A percentile compares a stretch with the other conserved stretches of the same genome.
Evolutionary conservation across 2,113 vertebrate genomes (phyloP).

Genomic region (Podiceps cristatus): DNA sequence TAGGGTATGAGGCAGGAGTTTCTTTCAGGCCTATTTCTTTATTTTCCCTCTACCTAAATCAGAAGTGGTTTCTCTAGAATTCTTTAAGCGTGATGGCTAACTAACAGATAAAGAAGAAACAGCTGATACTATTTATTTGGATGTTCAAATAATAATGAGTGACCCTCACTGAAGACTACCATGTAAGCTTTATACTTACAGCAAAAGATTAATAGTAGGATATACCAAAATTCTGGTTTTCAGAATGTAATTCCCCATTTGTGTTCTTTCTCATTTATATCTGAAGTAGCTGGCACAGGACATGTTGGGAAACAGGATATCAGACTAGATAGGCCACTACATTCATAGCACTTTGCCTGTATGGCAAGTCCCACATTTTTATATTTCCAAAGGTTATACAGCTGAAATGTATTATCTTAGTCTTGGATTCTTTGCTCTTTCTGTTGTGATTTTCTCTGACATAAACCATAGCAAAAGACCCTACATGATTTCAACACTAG

Average conservation of each 20-base stretch:
- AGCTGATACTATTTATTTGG: neutral
- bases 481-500: slow-evolving; percentile 80
- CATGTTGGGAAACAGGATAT: neutral
- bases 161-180: neutral
- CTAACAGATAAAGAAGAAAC: neutral
- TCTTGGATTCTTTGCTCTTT: slow-evolving; percentile 70
- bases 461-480: slow-evolving; percentile 78
- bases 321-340: neutral
- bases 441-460: slow-evolving; percentile 77
- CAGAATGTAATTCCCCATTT: neutral
- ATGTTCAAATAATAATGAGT: neutral
- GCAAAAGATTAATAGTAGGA: neutral
- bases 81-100: neutral
- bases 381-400: slow-evolving; percentile 59
- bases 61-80: neutral
- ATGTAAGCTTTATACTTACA: neutral
- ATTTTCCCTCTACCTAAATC: neutral
- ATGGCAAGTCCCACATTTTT: slow-evolving; percentile 1
- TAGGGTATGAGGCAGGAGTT: neutral
- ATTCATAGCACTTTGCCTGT: neutral
- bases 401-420: slow-evolving; percentile 65
- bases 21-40: neutral
- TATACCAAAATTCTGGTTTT: neutral
- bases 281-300: neutral
- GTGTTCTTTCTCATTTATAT: neutral